Percentiles rank a stretch among this genome's conserved stretches.
These are phyloP conservation scores for Muschampia plurimacula DNA, from an alignment of 2,888 invertebrate species.

Conservation along the genomic window DNA sequence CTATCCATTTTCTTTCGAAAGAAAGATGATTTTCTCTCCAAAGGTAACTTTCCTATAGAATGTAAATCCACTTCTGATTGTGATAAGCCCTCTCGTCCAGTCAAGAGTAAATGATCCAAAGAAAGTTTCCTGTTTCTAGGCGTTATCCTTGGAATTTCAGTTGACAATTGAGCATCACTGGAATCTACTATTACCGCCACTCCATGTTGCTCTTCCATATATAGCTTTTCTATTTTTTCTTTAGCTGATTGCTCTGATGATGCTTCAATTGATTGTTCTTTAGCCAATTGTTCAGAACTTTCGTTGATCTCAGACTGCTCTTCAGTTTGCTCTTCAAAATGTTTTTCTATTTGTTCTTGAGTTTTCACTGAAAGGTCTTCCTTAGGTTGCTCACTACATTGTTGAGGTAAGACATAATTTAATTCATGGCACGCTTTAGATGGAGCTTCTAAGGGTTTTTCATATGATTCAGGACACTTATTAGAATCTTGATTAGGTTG, in stretches of 20 bases:
- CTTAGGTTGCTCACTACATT: neutral
- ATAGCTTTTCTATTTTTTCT: neutral
- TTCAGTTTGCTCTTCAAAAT: neutral
- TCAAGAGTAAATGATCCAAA: slow-evolving; percentile 70
- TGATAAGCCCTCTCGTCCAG: slow-evolving; percentile 66
- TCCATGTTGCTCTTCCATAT: neutral
- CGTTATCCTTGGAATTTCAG: slow-evolving; percentile 23
- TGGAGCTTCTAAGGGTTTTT: neutral
- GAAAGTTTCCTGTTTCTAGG: slow-evolving; percentile 70
- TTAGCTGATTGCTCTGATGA: neutral
- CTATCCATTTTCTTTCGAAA: slow-evolving; percentile 79
- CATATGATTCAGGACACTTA: neutral
- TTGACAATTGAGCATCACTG: neutral
- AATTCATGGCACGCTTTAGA: neutral
- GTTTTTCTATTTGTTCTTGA: neutral
- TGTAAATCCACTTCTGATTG: slow-evolving; percentile 77
- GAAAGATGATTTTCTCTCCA: slow-evolving; percentile 78
- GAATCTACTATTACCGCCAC: neutral
- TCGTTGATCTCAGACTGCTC: neutral
- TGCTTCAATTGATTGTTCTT: neutral
- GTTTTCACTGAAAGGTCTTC: neutral
- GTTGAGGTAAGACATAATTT: neutral
- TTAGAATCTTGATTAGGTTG: neutral
- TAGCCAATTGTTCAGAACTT: neutral
- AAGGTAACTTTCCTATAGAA: slow-evolving; percentile 73